Percentiles rank a stretch among this genome's conserved stretches.
These are phyloP conservation scores for Spheniscus humboldti DNA, from an alignment of 2,797 vertebrate species.

Conservation along the genomic window DNA sequence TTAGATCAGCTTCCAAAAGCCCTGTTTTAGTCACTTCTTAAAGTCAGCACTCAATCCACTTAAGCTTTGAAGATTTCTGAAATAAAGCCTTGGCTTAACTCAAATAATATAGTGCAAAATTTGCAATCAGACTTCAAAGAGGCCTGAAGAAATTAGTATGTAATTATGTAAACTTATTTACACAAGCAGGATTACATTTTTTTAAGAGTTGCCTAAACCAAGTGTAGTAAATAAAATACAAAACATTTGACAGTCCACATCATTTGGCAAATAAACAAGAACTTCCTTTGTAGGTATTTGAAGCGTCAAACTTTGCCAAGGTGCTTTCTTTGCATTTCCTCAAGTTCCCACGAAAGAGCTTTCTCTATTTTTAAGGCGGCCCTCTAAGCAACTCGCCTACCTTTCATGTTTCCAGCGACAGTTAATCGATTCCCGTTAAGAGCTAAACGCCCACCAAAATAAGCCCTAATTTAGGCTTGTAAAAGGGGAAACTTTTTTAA, in stretches of 20 bases:
- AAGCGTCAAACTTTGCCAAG: neutral
- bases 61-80: neutral
- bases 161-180: neutral
- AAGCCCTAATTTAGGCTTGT: fast-evolving
- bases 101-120: neutral
- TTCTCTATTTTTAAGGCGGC: neutral
- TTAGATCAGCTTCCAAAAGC: neutral
- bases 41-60: neutral
- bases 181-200: neutral
- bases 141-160: neutral
- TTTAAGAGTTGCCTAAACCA: neutral
- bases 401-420: neutral
- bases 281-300: neutral
- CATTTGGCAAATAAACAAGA: neutral
- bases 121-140: neutral
- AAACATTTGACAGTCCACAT: neutral
- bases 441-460: neutral
- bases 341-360: neutral
- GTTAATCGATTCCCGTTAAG: neutral
- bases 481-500: fast-evolving
- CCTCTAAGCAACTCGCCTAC: neutral
- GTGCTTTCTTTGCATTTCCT: neutral
- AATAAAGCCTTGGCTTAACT: neutral
- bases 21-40: neutral
- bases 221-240: neutral